Percentiles rank a stretch among this genome's conserved stretches.
Evolutionary conservation across 2,888 invertebrate species (phyloP).

Genomic region (Clostera curtula): DNA sequence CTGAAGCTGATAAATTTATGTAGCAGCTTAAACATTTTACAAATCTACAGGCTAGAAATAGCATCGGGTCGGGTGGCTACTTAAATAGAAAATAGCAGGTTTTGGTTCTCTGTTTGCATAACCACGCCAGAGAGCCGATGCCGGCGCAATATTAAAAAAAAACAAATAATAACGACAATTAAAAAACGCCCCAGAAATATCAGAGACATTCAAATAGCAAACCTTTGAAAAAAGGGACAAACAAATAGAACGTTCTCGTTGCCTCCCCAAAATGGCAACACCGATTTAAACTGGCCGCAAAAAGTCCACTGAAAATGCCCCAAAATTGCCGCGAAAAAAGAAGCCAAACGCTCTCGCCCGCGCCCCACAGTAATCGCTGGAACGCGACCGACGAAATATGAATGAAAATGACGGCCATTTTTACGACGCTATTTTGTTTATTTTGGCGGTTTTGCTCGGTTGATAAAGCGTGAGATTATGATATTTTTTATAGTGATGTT

Average conservation of each 20-base stretch:
- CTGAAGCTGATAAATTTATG: too few species aligned
- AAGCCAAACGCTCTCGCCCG: conserved; percentile 33
- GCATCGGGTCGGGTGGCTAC: too few species aligned
- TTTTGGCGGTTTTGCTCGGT: conserved; percentile 26
- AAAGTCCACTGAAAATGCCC: conserved; percentile 48
- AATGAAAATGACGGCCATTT: conserved; percentile 51
- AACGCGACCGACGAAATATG: conserved; percentile 51
- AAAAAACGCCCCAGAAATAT: conserved; percentile 7
- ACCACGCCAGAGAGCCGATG: too few species aligned
- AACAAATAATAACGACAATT: conserved; percentile 10
- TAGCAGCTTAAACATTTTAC: too few species aligned
- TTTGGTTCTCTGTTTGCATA: too few species aligned
- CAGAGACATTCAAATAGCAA: conserved; percentile 21
- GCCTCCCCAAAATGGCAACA: conserved; percentile 55
- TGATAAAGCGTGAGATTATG: conserved; percentile 29
- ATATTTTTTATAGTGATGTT: too few species aligned
- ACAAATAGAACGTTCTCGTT: conserved; percentile 41
- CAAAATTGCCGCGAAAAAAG: conserved; percentile 61
- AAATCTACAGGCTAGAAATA: too few species aligned
- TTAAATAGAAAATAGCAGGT: too few species aligned
- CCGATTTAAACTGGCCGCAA: conserved; percentile 64
- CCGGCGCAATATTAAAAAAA: conserved; percentile 12
- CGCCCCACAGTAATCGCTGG: conserved; percentile 52
- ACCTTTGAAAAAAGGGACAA: conserved; percentile 29
- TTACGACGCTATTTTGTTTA: conserved; percentile 45